Base-by-base conservation (phyloP, 2,888 invertebrate species). In the Leptinotarsa haldemani region DNA sequence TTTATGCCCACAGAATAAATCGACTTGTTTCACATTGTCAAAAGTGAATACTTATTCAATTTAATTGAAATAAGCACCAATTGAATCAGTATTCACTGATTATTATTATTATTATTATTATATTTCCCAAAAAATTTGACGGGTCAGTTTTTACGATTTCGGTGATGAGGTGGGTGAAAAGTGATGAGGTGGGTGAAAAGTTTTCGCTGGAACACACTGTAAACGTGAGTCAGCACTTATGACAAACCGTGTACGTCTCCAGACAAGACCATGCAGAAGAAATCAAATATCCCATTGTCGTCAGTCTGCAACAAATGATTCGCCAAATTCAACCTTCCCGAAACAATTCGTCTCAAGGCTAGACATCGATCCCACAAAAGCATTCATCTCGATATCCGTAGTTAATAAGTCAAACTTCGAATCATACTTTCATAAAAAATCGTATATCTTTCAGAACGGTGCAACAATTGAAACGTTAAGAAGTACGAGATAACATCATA, bases 371-470 rank as follows among this genome's bases (percentile, higher is more conserved):
- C 7, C 22, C 52, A 66, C 50, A 66, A 66, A 52, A 66, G 66
- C 48, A 25, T 66, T 52, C 50, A 66, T 66, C 66, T 66, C 30
- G 66, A 52, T 50, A 66, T 66, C 66, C 52, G 18, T 66, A 66
- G 22, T 66, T 50, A 52, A 66, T 66, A 50, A 66, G 52, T 66
- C 66, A 66, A 66, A 66, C 30, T 52, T 48, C 48, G 66, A 66
- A 66, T 52, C 50, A 66, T 66, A 50, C 52, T 52, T 66, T 50
- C 66, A 52, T 66, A 65, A 65, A 65, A 65, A 65, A 65, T 65
- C 15, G 48, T 15, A 47, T 65, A 46, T 65, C 65, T 65, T 22
- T 48, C 65, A 46, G 65, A 20, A 56, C 22, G 56, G 56, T 56
- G 56, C 56, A 56, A 56, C 56, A 56, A 56, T 56, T 56, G 56